Conservation (phyloP, 2,113 vertebrate species). For the Ibidorhyncha struthersii region DNA sequence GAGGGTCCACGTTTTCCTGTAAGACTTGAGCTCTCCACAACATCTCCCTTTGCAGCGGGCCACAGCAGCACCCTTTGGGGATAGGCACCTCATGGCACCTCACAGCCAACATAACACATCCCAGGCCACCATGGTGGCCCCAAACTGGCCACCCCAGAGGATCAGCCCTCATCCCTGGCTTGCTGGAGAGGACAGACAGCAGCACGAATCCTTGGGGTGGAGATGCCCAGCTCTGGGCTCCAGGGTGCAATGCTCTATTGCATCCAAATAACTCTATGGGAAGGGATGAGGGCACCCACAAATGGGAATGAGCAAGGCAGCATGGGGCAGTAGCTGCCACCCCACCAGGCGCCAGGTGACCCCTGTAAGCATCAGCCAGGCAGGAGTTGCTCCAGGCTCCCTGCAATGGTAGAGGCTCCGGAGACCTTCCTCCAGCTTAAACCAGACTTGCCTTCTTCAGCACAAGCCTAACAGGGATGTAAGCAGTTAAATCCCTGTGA, state of each 20-base stretch:
- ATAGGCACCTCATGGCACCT: fast-evolving
- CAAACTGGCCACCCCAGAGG: neutral
- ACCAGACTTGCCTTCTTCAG: neutral
- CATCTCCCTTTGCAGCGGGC: neutral
- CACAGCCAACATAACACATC: fast-evolving
- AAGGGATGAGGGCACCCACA: fast-evolving
- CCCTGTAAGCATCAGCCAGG: neutral
- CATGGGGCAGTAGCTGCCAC: neutral
- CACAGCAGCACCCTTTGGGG: neutral
- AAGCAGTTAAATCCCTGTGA: neutral
- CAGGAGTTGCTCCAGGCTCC: neutral
- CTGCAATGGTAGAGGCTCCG: neutral
- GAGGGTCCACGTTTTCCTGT: neutral
- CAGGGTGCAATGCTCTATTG: neutral
- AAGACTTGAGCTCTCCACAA: fast-evolving
- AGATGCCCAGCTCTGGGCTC: neutral
- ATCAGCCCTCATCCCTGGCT: neutral
- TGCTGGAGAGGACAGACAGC: neutral
- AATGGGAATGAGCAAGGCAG: neutral
- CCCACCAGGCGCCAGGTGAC: neutral
- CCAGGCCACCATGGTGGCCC: neutral
- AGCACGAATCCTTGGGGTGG: neutral
- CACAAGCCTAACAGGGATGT: neutral
- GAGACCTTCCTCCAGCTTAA: neutral
- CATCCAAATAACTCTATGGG: neutral